Base-by-base conservation (phyloP, 1,140 invertebrate genomes). In the Steinernema feltiae region DNA sequence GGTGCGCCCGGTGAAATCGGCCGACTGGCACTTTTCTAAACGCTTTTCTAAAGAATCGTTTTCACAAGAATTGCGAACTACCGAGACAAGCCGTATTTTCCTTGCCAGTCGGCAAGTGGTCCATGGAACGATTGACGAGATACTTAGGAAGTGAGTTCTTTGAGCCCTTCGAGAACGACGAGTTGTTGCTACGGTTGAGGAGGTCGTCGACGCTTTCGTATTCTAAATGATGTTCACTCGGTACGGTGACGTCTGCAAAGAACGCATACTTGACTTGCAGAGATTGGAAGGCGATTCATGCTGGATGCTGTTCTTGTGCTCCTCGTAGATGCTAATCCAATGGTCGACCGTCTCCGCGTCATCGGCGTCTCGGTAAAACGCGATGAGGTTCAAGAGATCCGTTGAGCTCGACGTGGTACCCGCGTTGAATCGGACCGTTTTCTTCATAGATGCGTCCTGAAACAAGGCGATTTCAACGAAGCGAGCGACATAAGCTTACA, bases 121-220 rank as follows among this genome's bases (percentile, higher is more conserved):
- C 53, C 53, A 63, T 63, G 24, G 53, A 63, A 27, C 53, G 53
- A 21, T 63, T 63, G 12, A 63, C 24, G 53, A 63, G 53, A 63
- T 63, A 63, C 53, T 63, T 63, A 27, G 53, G 53, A 63, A 63
- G 53, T 63, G 53, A 63, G 53, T 63, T 15, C 24, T 27, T 63
- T 12, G 35, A 41, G 18, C 24, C 53, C 24, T 63, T 63, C 7
- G 24, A n/a, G 53, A 63, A 21, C 24, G 53, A 63, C 15, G 53
- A 27, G 24, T 63, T 63, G 12, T 27, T 3, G 53, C 53, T 63
- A 21, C 53, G 53, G 24, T 63, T 63, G 15, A 63, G 53, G 3
- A 63, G 53, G 53, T 63, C 53, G 24, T 63, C 53, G 12, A 63
- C 53, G 53, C 53, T 63, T 63, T 63, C 53, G 24, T 63, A 63